Percentiles rank a stretch among this genome's conserved stretches.
Evolutionary conservation across 2,797 vertebrate genomes (phyloP).

Genomic region (Parauchenoglanis ngamensis): DNA sequence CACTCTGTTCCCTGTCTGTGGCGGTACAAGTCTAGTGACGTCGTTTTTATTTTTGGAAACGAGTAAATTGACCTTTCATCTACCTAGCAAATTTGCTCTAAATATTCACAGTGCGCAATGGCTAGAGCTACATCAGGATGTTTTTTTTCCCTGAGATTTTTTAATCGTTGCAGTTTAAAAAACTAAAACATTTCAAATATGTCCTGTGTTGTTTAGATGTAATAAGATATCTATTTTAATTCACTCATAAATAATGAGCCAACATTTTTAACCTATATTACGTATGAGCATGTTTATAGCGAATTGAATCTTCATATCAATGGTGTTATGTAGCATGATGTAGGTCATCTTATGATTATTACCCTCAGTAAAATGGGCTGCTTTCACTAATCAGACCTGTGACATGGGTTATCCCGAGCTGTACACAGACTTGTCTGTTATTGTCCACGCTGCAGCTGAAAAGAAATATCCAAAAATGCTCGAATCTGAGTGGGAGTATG

Average conservation of each 20-base stretch:
- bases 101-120: conserved; percentile 11
- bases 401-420: not conserved
- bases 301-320: not conserved
- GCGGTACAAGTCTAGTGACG: conserved; percentile 58
- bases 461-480: conserved; percentile 9
- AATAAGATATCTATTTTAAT: not conserved
- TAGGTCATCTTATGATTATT: not conserved
- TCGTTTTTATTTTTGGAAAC: conserved; percentile 62
- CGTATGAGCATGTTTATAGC: not conserved
- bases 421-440: not conserved
- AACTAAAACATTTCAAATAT: not conserved
- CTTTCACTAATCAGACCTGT: conserved; percentile 8
- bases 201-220: not conserved
- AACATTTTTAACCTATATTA: not conserved
- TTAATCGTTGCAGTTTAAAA: not conserved
- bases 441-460: not conserved
- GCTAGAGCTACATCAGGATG: not conserved
- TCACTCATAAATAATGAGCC: not conserved
- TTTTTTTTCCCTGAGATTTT: not conserved
- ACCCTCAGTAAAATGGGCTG: not conserved
- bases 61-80: conserved; percentile 59
- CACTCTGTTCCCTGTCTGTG: conserved; percentile 48
- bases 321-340: not conserved
- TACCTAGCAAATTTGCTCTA: conserved; percentile 43
- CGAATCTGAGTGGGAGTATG: conserved; percentile 34